Base-by-base conservation (phyloP, 2,888 invertebrate species). In the Oxyteleia sp. region DNA sequence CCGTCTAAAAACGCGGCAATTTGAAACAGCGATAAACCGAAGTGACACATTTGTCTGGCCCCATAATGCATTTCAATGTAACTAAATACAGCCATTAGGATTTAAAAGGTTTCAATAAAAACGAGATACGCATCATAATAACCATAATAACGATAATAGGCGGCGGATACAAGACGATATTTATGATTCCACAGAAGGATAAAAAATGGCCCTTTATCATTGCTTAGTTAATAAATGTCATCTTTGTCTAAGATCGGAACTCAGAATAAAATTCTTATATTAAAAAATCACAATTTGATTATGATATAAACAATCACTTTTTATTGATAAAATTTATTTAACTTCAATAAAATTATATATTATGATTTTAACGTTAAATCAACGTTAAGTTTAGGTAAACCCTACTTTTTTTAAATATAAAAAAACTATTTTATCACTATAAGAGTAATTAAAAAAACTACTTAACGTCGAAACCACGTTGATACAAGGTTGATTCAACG, bases 71-170 rank as follows among this genome's bases (percentile, higher is more conserved):
- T 47, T 45, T 57, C 69, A 20, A 15, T 57, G 59, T 38, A 57
- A 38, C 71, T 59, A 71, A 71, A 59, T 71, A 38, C 59, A 49
- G 8, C 26, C 71, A 59, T 71, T 49, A 59, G 10, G 59, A 41
- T 49, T 59, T 71, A 59, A 71, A 71, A 59, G 49, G 47, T 71
- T 59, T 71, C 47, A 51, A 61, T 51, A 72, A 61, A 72, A 61
- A 29, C 38, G 26, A 38, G 43, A 61, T 72, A 61, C 61, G 59
- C 35, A 43, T 72, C 51, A 51, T 51, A 51, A 61, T 23, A 51
- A 32, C 26, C n/a, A 32, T 29, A 72, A 61, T 51, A 61, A 72
- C 18, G 49, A 16, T 71, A 71, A 71, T 49, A 23, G 16, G 57
- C 59, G 23, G 2, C 49, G 26, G 23, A 47, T 59, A 49, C n/a